A percentile compares a stretch with the other conserved stretches of the same genome.
These are phyloP conservation scores for Callosobruchus maculatus DNA, from an alignment of 2,888 invertebrate genomes.

Conservation along the genomic window DNA sequence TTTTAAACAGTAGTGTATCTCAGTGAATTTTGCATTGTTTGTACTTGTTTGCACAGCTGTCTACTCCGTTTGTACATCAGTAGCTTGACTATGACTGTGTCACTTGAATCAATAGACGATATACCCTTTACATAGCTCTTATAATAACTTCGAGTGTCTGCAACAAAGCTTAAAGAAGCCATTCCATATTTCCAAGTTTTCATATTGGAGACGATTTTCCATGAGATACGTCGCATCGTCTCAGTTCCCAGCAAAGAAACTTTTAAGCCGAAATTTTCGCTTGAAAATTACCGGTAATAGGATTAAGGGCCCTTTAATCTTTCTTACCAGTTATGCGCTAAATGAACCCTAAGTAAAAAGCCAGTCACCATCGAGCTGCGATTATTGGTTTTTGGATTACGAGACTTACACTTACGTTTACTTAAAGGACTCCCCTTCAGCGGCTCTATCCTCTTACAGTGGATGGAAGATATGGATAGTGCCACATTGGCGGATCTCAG, in stretches of 20 bases:
- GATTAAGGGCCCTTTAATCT: not conserved
- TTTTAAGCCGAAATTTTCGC: not conserved
- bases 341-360: not conserved
- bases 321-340: not conserved
- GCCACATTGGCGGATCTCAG: no score
- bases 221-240: not conserved
- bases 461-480: no score
- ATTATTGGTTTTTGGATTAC: not conserved
- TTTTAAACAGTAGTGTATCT: no score
- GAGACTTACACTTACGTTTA: not conserved
- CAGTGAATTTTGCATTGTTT: no score
- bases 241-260: not conserved
- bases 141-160: no score
- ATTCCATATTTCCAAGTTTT: not conserved
- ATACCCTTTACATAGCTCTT: no score
- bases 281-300: not conserved
- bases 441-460: not conserved
- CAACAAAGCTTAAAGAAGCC: no score
- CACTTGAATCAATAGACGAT: no score
- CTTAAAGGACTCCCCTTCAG: not conserved
- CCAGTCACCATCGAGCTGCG: not conserved
- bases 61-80: no score
- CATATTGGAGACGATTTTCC: not conserved
- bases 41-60: no score
- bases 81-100: no score